Conservation (phyloP, 1,140 invertebrate genomes). For the Bombyx mandarina region DNA sequence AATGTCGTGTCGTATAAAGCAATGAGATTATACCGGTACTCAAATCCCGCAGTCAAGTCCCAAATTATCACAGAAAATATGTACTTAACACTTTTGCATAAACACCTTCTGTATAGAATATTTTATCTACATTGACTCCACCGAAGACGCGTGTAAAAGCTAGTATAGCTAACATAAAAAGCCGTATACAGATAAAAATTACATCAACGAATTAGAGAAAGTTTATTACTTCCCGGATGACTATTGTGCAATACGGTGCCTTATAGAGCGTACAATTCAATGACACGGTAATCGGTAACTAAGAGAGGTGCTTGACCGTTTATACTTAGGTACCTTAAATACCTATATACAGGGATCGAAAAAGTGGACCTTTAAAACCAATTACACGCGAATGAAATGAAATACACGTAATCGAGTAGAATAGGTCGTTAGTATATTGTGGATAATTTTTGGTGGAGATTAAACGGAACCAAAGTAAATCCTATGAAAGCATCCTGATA, state of each 20-base stretch:
- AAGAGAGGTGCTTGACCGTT: slow-evolving; percentile 35
- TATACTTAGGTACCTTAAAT: slow-evolving; percentile 11
- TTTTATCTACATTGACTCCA: too few species aligned
- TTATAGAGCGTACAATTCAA: slow-evolving; percentile 19
- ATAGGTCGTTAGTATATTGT: not conserved
- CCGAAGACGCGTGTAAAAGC: too few species aligned
- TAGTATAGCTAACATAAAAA: too few species aligned
- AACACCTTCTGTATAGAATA: too few species aligned
- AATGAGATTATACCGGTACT: too few species aligned
- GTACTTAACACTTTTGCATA: too few species aligned
- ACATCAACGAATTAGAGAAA: slow-evolving; percentile 2
- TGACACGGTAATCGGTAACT: slow-evolving; percentile 18
- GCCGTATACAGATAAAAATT: too few species aligned
- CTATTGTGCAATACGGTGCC: slow-evolving; percentile 13
- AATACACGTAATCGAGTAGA: too few species aligned
- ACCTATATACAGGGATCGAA: slow-evolving; percentile 22
- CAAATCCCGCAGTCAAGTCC: too few species aligned
- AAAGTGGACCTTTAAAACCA: slow-evolving; percentile 48
- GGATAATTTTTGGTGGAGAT: not conserved
- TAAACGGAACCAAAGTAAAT: not conserved
- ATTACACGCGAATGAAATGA: slow-evolving; percentile 19
- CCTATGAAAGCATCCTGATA: not conserved
- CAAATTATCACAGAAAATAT: too few species aligned
- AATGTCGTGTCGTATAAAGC: too few species aligned
- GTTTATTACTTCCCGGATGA: not conserved